These are phyloP conservation scores for Echinops telfairi DNA, from an alignment of 2,113 vertebrate species.

Conservation along the genomic window DNA sequence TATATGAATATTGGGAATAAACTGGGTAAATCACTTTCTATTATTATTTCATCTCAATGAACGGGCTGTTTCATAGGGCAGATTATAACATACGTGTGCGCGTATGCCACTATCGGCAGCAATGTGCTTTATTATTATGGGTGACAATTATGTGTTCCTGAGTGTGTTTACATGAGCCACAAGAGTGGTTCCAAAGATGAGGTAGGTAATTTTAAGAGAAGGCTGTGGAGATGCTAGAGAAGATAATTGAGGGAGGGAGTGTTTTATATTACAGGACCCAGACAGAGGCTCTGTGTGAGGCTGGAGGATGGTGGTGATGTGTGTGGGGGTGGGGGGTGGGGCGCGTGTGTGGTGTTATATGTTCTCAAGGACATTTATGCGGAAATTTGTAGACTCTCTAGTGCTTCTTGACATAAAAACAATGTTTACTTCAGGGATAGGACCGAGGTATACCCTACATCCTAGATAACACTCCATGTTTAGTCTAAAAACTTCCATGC, in stretches of 20 bases:
- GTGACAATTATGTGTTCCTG: neutral
- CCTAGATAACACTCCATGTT: neutral
- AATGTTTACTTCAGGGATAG: neutral
- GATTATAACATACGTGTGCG: neutral
- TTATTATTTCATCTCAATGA: constrained; percentile 60
- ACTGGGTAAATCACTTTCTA: constrained; percentile 22
- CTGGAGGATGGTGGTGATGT: neutral
- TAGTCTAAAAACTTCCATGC: neutral
- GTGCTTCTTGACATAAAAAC: neutral
- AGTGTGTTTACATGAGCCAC: constrained; percentile 27
- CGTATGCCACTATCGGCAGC: neutral
- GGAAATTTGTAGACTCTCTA: neutral
- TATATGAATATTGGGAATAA: constrained; percentile 69
- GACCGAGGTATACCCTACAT: neutral
- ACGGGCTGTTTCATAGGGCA: constrained; percentile 13
- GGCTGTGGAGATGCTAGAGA: neutral
- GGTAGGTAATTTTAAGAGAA: constrained; percentile 55
- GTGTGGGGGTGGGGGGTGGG: neutral
- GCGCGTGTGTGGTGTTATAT: neutral
- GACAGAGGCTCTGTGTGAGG: accelerated
- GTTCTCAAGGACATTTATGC: neutral
- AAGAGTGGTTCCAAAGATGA: constrained; percentile 47
- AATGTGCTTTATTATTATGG: neutral
- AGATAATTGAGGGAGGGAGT: constrained; percentile 50
- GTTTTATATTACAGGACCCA: neutral